Conservation (phyloP, 2,888 invertebrate genomes). For the Atethmia centrago region DNA sequence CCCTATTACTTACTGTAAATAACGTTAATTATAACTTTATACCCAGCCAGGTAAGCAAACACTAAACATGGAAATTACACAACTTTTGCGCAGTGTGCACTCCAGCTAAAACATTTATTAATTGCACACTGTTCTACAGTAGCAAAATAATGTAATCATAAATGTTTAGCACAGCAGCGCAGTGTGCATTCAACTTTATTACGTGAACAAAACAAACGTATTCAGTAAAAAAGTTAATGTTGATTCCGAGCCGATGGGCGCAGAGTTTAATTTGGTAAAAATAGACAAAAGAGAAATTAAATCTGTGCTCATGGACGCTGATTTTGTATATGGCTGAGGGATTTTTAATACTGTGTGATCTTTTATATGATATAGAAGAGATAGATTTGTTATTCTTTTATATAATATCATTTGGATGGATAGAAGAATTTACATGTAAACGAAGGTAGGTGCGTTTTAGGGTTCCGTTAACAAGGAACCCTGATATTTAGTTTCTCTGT, state of each 20-base stretch:
- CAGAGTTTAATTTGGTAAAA: constrained; percentile 45
- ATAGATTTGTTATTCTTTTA: constrained; percentile 38
- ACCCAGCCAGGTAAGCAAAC: constrained; percentile 7
- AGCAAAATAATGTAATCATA: constrained; percentile 18
- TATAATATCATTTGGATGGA: constrained; percentile 29
- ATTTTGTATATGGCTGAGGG: constrained; percentile 28
- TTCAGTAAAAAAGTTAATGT: constrained; percentile 24
- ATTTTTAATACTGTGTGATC: constrained; percentile 42
- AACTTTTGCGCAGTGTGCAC: constrained; percentile 28
- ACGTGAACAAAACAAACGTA: constrained; percentile 18
- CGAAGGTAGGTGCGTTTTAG: constrained; percentile 34
- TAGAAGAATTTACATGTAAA: constrained; percentile 38
- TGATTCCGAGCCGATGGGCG: constrained; percentile 29
- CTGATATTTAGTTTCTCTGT: too few species aligned
- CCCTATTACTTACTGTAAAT: background rate
- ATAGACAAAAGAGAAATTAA: constrained; percentile 50
- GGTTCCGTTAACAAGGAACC: too few species aligned
- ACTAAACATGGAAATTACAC: constrained; percentile 38
- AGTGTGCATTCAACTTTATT: constrained; percentile 14
- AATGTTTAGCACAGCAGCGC: background rate
- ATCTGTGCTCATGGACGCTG: constrained; percentile 19
- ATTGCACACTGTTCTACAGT: constrained; percentile 27
- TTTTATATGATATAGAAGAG: constrained; percentile 9
- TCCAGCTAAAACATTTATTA: constrained; percentile 35
- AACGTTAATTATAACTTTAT: constrained; percentile 5